Evolutionary conservation across 2,113 vertebrate genomes (phyloP).

Genomic region (Kobus ellipsiprymnus): DNA sequence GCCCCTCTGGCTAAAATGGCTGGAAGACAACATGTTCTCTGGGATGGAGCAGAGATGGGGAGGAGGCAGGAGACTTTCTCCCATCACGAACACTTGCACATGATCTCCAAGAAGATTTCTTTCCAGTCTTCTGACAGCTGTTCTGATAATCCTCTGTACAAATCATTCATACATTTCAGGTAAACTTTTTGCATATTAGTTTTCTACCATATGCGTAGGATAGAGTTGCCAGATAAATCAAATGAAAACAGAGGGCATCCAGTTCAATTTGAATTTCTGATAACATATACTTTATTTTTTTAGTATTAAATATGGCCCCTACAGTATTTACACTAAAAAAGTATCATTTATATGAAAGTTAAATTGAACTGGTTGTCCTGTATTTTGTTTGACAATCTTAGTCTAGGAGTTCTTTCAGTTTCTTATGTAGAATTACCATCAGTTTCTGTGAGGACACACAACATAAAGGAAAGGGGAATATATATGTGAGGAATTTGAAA

Average conservation of each 20-base stretch:
- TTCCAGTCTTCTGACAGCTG: not conserved
- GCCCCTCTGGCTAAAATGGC: not conserved
- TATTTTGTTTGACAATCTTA: not conserved
- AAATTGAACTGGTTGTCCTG: not conserved
- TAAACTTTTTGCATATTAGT: not conserved
- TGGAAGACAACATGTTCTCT: not conserved
- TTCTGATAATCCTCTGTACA: not conserved
- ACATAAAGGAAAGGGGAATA: not conserved
- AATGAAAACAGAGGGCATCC: not conserved
- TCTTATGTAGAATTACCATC: not conserved
- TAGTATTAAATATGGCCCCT: not conserved
- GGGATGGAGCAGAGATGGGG: not conserved
- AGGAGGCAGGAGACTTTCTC: not conserved
- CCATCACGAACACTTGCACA: not conserved
- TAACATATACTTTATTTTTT: not conserved
- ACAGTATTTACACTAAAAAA: not conserved
- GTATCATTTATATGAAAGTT: not conserved
- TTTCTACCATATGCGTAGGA: not conserved
- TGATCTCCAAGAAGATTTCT: not conserved
- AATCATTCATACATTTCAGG: not conserved
- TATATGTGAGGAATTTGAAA: not conserved
- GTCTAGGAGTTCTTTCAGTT: not conserved
- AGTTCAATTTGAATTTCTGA: slow-evolving; percentile 4
- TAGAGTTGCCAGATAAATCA: not conserved
- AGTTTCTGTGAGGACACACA: not conserved